A percentile compares a stretch with the other conserved stretches of the same genome.
Conservation (phyloP, 2,113 vertebrate genomes). For the Melanostigma gelatinosum region DNA sequence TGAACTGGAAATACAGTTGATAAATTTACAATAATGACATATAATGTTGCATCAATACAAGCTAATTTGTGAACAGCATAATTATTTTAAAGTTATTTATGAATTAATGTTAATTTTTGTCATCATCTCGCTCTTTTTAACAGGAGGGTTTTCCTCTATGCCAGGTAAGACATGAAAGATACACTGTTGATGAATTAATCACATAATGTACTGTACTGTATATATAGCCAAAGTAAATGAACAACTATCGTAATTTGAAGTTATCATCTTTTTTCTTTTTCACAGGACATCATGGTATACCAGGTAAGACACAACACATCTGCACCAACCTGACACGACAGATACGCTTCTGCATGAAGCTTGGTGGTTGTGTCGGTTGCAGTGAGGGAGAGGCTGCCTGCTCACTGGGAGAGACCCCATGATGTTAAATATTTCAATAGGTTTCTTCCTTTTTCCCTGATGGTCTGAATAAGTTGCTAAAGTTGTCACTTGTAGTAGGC, state of each 20-base stretch:
- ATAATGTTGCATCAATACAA: not conserved
- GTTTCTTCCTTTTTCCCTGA: no score
- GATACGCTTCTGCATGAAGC: not conserved
- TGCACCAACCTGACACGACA: not conserved
- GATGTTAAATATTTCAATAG: no score
- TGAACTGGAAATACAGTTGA: not conserved
- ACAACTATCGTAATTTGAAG: not conserved
- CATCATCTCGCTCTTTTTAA: not conserved
- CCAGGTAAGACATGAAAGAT: no score
- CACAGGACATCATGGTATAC: rapidly evolving
- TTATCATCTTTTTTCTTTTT: not conserved
- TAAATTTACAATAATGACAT: not conserved
- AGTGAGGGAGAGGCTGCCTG: no score
- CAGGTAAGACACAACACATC: not conserved
- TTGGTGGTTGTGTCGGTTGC: no score
- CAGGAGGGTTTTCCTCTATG: not conserved
- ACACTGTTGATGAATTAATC: no score
- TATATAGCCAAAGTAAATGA: not conserved
- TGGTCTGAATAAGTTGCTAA: no score
- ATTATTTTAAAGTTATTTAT: not conserved
- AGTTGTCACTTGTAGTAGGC: no score
- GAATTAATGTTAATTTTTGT: not conserved
- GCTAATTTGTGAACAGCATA: not conserved
- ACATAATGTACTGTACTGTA: no score
- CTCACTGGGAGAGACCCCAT: no score